Base-by-base conservation (phyloP, 2,888 invertebrate genomes). In the Caenorhabditis zanzibari region DNA sequence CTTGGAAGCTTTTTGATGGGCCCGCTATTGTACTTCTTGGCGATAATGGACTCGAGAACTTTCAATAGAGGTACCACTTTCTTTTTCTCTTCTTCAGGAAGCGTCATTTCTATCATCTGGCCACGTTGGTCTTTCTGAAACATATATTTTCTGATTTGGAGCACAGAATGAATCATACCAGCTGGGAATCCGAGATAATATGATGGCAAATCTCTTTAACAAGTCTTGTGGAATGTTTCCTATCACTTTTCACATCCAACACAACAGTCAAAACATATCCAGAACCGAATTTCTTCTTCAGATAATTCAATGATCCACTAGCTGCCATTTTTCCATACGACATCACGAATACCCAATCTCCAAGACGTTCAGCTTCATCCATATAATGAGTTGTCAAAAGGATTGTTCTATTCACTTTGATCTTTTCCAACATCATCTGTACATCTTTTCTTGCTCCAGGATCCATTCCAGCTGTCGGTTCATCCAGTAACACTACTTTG, bases 331-430 rank as follows among this genome's bases (percentile, higher is more conserved):
- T 75, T 47, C 90, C 90, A 26, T 90, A 85, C 22, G 84, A 87
- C 90, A 90, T 90, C 56, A 90, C 90, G 7, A 81, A 86, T 26
- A 91, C 84, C 68, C 90, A 82, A 52, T 90, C 90, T 10, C 90
- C 91, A n/a, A 92, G 73, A 5, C 81, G 71, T 69, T 91, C 91
- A 2, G 91, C 91, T 81, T 91, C 91, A 54, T 92, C 90, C 90
- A 92, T 91, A 71, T 90, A 91, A 64, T 91, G 91, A 3, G 91
- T 91, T 12, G 91, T 90, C 68, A 90, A 73, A 19, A 90, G 86
- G 35, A 91, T 88, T 0, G 91, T 89, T 63, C 68, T 71, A 10
- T 79, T 63, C 22, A 52, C 68, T 71, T 75, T 69, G 12, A 54
- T 32, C 52, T 54, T 68, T 35, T 69, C 64, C 38, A 85, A 47